Conservation (phyloP, 2,113 vertebrate genomes). For the Marmota flaviventris region DNA sequence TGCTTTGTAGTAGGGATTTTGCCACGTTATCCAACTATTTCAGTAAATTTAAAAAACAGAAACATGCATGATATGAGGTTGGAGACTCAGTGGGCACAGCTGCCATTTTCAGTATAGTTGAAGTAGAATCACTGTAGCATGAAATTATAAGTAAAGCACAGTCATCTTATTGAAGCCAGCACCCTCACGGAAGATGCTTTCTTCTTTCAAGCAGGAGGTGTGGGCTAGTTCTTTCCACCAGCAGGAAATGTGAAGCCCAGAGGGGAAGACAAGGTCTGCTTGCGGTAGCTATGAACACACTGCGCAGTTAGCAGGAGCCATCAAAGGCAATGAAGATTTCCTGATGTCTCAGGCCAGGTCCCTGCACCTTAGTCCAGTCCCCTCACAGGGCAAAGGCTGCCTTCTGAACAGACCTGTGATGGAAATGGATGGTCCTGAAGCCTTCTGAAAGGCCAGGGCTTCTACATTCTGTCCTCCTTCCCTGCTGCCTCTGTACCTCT, state of each 20-base stretch:
- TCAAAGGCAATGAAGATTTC: neutral
- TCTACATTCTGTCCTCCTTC: neutral
- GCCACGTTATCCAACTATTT: constrained; percentile 10
- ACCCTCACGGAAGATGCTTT: fast-evolving
- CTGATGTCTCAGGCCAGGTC: neutral
- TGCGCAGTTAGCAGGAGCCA: neutral
- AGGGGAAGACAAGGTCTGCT: neutral
- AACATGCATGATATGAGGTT: neutral
- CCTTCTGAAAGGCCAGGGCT: neutral
- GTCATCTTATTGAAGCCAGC: neutral
- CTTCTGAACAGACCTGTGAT: neutral
- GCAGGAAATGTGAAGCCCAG: neutral
- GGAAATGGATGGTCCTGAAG: neutral
- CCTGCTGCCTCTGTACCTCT: neutral
- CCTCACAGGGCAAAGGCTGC: neutral
- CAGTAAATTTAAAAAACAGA: constrained; percentile 10
- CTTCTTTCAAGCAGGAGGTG: neutral
- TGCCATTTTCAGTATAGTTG: constrained; percentile 1
- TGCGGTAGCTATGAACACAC: neutral
- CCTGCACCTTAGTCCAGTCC: fast-evolving
- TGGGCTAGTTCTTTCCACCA: neutral
- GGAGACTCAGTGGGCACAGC: neutral
- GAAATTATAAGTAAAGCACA: neutral
- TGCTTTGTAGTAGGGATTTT: neutral
- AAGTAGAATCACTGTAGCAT: neutral